Base-by-base conservation (phyloP, 2,113 vertebrate species). In the Ageneiosus marmoratus region DNA sequence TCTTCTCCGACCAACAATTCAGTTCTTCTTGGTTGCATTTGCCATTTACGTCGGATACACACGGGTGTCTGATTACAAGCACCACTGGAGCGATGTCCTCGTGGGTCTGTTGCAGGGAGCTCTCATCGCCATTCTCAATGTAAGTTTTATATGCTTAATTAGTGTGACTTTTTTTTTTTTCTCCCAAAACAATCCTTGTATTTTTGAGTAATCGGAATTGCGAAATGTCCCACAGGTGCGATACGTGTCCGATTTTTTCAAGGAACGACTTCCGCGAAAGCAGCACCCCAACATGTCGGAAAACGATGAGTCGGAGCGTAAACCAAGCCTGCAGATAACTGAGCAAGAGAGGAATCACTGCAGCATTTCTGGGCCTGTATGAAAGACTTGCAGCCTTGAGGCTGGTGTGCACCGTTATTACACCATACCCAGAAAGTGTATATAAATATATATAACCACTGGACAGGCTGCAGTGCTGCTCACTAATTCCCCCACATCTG, bases 41-140 rank as follows among this genome's bases (percentile, higher is more conserved):
- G 93, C 98, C 0, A 81, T 99, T 63, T 99, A 95, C 0, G 97
- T 99, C 44, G 98, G 95, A 60, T 98, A 97, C 92, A 97, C 96
- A 0, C 92, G 96, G 0, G 95, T 99, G 27, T 96, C 96, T 0
- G 98, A 99, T 92, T 94, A 96, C 92, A 98, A 98, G 41, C 97
- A 99, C 89, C 96, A 98, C 93, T 98, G 95, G 95, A 97, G 96
- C 0, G 97, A 98, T 0, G 96, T 99, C 1, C 77, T 99, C 58
- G 93, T 93, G 0, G 98, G 98, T 46, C 92, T 99, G 70, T 91
- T 99, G 85, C 98, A 99, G 90, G 97, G 98, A 1, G 94, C 95
- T 0, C 93, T 98, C 63, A 94, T 99, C 1, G 98, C 98, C 0
- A 22, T 95, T 60, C 94, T 99, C 79, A 95, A 91, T 0, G 97